Conservation (phyloP, 2,888 invertebrate genomes). For the Ecliptopera silaceata region DNA sequence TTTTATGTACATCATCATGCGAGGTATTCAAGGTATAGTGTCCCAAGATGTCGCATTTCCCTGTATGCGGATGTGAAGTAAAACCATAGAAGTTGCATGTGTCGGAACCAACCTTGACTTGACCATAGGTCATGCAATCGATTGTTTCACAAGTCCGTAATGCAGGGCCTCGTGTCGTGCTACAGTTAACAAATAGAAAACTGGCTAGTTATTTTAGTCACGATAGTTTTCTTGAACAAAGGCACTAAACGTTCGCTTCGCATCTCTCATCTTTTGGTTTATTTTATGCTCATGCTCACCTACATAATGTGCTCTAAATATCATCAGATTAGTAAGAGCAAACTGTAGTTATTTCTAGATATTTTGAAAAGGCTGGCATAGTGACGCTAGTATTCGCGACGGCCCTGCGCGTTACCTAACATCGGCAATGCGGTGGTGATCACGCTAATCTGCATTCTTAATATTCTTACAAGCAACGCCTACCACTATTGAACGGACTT, state of each 20-base stretch:
- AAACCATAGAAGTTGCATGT: slow-evolving; percentile 33
- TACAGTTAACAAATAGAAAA: slow-evolving; percentile 4
- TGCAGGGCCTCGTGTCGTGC: slow-evolving; percentile 45
- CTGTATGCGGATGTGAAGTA: slow-evolving; percentile 21
- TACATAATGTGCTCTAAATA: neutral
- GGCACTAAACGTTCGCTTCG: neutral
- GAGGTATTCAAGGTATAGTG: slow-evolving; percentile 21
- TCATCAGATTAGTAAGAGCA: neutral
- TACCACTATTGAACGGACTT: neutral
- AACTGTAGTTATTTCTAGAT: slow-evolving; percentile 1
- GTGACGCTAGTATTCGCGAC: slow-evolving; percentile 49
- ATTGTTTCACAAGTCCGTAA: slow-evolving; percentile 52
- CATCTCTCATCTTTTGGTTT: neutral
- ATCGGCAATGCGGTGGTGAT: slow-evolving; percentile 66
- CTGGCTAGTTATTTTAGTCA: neutral
- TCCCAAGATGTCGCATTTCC: slow-evolving; percentile 21
- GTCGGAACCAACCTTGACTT: slow-evolving; percentile 39
- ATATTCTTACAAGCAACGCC: slow-evolving; percentile 9
- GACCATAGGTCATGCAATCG: slow-evolving; percentile 46
- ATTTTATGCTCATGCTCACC: neutral
- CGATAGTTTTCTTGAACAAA: neutral
- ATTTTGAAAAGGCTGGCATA: slow-evolving; percentile 22
- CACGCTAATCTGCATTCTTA: slow-evolving; percentile 66
- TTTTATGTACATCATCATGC: slow-evolving; percentile 30
- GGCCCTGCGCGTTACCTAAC: slow-evolving; percentile 55